Base-by-base conservation (phyloP, 2,888 invertebrate genomes). In the Drosophila testacea region DNA sequence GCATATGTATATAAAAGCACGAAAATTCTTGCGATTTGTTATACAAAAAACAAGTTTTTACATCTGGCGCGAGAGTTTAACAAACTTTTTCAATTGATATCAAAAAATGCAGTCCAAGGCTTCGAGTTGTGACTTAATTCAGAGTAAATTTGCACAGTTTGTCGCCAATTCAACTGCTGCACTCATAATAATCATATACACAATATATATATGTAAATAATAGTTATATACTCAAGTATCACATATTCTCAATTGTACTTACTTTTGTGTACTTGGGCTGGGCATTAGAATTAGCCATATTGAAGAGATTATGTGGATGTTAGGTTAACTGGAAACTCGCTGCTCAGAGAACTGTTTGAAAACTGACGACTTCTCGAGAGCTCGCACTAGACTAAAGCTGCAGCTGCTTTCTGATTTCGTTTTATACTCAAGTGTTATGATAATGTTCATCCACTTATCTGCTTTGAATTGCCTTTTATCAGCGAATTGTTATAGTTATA, bases 201-300 rank as follows among this genome's bases (percentile, higher is more conserved):
- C 6, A 28, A 11, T 39, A 7, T 13, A 44, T n/a, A n/a, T 30
- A 47, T 46, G 28, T 34, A 34, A 10, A 51, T 22, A 7, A 13
- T 4, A 32, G 4, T 30, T 22, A 38, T 30, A 38, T 50, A 41
- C 27, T 13, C 2, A 30, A 27, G 27, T 36, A 30, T 11, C 42
- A 36, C 28, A 39, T n/a, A 32, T 11, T 16, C 11, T 16, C 11
- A 13, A 27, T n/a, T n/a, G 28, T 27, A 83, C 88, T 77, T 52
- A 89, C 85, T 72, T 89, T 80, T 55, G 85, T 86, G 42, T 86
- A 89, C 47, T 89, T 83, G 47, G 85, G 85, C 55, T 77, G 60
- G 22, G 73, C 69, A 30, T 73, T 81, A 28, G 86, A 61, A 67
- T 88, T 68, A 41, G 89, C 88, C 85, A 85, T 85, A 42, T 65